Evolutionary conservation across 2,888 invertebrate genomes (phyloP), one percentile per base, ranked within the genome.

Genomic region (Didymodactylos carnosus): DNA sequence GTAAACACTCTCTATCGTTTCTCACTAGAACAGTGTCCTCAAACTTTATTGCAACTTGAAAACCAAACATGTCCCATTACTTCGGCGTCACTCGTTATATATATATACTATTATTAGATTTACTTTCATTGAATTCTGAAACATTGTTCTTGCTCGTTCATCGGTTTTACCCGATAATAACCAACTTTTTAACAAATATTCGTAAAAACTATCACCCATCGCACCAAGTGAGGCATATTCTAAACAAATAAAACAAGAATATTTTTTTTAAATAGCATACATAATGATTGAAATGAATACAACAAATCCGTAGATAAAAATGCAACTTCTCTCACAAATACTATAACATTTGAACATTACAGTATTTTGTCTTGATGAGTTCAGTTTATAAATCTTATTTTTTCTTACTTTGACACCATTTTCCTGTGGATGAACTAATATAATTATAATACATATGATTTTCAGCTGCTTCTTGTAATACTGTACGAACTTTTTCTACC

Each of bases 121-220:
- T 11, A 62, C 62, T 62, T 62, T 81, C 87, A 97, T 90, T 0
- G 97, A 92, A 75, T 90, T 89, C 82, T 94, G 92, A 86, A 91
- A 98, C 92, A 98, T 93, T 80, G 89, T 86, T 70, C 91, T 87
- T 73, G 91, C 92, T 80, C 90, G 89, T 76, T 86, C 86, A 83
- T 94, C 94, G 70, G 87, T 87, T 80, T 89, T 88, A 29, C 90
- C 91, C 0, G 91, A 89, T 81, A 91, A 89, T 25, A 86, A 75
- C 82, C 85, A 87, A 7, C 92, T 90, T 85, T 98, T 99, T 76
- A 99, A 86, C 75, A 98, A 87, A 84, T 98, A 98, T 85, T 99
- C 98, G 85, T 94, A 99, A 86, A 94, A 99, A 80, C 94, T 94
- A 85, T 99, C 98, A 35, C 97, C 97, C 51, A 97, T 86, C 0